Percentiles rank a stretch among this genome's conserved stretches.
Evolutionary conservation across 2,113 vertebrate genomes (phyloP).

Genomic region (Acrocephalus arundinaceus): DNA sequence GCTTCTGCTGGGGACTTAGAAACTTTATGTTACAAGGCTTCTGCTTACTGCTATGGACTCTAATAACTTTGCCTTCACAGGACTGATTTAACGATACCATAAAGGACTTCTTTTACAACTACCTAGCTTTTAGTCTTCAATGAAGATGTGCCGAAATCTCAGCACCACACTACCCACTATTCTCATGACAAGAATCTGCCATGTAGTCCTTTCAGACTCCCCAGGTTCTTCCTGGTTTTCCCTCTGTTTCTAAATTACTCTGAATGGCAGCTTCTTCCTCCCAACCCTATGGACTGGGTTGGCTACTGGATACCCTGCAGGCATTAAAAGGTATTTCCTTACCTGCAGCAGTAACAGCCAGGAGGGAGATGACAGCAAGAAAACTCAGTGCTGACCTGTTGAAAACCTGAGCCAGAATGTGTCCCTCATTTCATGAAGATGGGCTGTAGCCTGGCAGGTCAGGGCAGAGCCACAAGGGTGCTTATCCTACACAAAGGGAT

Average conservation of each 20-base stretch:
- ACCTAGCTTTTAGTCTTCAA: too few relatives aligned
- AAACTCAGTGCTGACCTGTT: not conserved
- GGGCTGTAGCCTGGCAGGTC: not conserved
- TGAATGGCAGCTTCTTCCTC: not conserved
- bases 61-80: too few relatives aligned
- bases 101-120: too few relatives aligned
- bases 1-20: too few relatives aligned
- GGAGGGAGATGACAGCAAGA: not conserved
- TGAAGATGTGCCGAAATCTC: too few relatives aligned
- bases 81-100: too few relatives aligned
- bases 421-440: not conserved
- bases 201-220: not conserved
- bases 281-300: fast-evolving
- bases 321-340: not conserved
- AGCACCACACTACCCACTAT: not conserved
- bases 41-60: too few relatives aligned
- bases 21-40: too few relatives aligned
- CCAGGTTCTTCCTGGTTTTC: not conserved
- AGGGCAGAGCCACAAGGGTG: fast-evolving
- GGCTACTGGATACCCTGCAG: fast-evolving
- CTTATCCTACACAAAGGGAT: fast-evolving
- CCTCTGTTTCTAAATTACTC: not conserved
- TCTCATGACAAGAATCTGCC: not conserved
- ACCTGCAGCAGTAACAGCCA: not conserved
- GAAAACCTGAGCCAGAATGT: fast-evolving